Conservation (phyloP, 2,797 vertebrate species). For the Loris lydekkerianus region DNA sequence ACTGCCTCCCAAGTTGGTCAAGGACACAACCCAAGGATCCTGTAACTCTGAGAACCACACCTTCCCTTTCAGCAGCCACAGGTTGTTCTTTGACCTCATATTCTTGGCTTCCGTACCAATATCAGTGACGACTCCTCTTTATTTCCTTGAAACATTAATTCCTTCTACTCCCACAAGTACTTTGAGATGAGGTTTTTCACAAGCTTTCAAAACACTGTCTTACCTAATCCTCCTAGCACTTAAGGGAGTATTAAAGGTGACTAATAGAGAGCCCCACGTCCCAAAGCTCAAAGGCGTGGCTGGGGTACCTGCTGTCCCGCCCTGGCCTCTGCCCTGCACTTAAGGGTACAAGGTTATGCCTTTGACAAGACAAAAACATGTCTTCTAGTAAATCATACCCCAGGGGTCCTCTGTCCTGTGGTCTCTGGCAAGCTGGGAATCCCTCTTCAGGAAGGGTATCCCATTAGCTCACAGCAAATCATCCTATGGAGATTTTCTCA, state of each 20-base stretch:
- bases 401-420: neutral
- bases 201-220: slow-evolving; percentile 49
- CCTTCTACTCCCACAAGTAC: neutral
- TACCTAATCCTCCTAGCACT: neutral
- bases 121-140: neutral
- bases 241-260: neutral
- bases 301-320: neutral
- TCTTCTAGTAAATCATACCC: neutral
- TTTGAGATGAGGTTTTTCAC: slow-evolving; percentile 31
- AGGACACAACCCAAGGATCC: neutral
- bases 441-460: neutral
- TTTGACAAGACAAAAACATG: neutral
- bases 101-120: slow-evolving; percentile 57
- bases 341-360: neutral
- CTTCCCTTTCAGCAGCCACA: slow-evolving; percentile 43
- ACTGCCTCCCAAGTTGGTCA: neutral
- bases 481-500: neutral
- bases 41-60: slow-evolving; percentile 8
- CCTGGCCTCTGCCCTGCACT: neutral
- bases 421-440: neutral
- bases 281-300: neutral
- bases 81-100: slow-evolving; percentile 54
- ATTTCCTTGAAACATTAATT: slow-evolving; percentile 56
- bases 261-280: neutral
- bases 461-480: neutral